phyloP scores from a whole-genome alignment of 2,888 invertebrate genomes.

The Andrena bicolor region DNA sequence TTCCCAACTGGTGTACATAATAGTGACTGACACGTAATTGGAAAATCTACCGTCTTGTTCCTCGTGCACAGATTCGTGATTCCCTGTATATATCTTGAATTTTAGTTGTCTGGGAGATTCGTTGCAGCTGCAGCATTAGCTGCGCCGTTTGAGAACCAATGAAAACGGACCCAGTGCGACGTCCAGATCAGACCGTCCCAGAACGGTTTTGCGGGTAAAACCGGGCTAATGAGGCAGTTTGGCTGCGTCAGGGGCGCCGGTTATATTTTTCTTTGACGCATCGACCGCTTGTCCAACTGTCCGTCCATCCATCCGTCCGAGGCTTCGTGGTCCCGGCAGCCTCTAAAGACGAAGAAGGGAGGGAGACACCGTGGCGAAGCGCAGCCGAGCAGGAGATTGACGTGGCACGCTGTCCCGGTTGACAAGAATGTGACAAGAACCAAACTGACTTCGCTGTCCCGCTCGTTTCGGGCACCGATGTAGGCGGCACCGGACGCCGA shows the following conservation, averaged over 20 bases:
- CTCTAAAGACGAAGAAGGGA: constrained; percentile 53
- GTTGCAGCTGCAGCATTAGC: neutral
- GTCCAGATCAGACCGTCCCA: constrained; percentile 37
- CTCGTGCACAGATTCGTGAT: too few species aligned
- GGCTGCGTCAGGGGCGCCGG: constrained; percentile 79
- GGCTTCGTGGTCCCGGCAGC: constrained; percentile 66
- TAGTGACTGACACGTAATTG: too few species aligned
- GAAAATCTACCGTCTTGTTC: too few species aligned
- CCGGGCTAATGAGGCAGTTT: constrained; percentile 84
- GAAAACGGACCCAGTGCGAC: neutral
- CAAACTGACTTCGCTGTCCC: constrained; percentile 80
- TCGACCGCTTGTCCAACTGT: constrained; percentile 81
- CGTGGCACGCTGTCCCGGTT: constrained; percentile 83
- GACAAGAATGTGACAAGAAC: constrained; percentile 85
- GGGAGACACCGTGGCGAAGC: constrained; percentile 63
- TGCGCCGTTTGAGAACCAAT: constrained; percentile 1
- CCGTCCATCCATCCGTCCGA: constrained; percentile 76
- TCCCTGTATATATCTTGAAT: neutral
- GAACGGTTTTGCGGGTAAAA: constrained; percentile 77
- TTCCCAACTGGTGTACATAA: too few species aligned
- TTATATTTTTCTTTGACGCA: constrained; percentile 85
- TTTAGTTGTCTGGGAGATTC: neutral
- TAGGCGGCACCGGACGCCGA: constrained; percentile 71
- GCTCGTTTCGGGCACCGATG: constrained; percentile 70
- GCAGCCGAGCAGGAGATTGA: constrained; percentile 82